phyloP scores from a whole-genome alignment of 2,888 invertebrate species.

The Perithous albicinctus region DNA sequence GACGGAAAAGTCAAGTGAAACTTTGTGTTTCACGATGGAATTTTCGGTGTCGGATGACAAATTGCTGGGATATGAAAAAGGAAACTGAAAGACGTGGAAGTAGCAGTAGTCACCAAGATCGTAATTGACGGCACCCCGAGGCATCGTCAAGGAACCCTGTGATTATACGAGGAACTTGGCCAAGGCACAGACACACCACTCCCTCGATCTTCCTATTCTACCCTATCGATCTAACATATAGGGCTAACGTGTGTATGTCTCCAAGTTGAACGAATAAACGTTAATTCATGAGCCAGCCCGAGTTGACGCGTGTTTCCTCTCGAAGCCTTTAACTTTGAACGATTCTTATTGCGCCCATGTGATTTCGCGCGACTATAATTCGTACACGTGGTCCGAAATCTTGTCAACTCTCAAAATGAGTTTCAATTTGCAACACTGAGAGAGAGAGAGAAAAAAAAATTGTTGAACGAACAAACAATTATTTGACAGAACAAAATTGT shows the following conservation, averaged over 20 bases:
- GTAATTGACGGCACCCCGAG: conserved; percentile 53
- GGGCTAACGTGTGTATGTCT: conserved; percentile 36
- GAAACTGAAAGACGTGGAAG: neutral
- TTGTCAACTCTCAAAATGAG: neutral
- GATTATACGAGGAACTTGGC: conserved; percentile 20
- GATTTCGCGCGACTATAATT: neutral
- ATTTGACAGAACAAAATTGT: no score
- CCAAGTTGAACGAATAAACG: conserved; percentile 40
- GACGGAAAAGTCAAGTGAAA: conserved; percentile 18
- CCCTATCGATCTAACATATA: conserved; percentile 54
- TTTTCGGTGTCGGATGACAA: conserved; percentile 18
- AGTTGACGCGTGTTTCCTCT: conserved; percentile 25
- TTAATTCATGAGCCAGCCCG: conserved; percentile 47
- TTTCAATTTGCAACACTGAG: neutral
- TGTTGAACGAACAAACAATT: no score
- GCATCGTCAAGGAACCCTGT: conserved; percentile 36
- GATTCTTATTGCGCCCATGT: conserved; percentile 34
- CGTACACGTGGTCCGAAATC: neutral
- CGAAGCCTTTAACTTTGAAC: conserved; percentile 37
- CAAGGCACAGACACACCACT: neutral
- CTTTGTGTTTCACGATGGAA: neutral
- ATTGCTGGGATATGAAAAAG: conserved; percentile 39
- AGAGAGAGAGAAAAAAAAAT: no score
- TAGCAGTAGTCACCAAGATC: conserved; percentile 24
- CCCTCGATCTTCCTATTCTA: neutral